Evolutionary conservation across 2,888 invertebrate species (phyloP).

Genomic region (Apoderus coryli): DNA sequence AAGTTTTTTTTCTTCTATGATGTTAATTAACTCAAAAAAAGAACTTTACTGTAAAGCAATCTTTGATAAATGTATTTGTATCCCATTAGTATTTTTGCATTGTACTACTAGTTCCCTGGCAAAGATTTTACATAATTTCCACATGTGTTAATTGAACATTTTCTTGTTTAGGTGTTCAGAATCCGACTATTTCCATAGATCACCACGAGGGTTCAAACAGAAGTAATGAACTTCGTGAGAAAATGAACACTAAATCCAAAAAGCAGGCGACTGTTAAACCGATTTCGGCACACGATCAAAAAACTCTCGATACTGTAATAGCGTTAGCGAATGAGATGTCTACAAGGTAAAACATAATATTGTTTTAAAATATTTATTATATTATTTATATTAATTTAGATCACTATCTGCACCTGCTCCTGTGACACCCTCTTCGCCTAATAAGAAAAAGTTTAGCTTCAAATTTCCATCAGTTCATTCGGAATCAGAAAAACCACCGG

Average conservation of each 20-base stretch:
- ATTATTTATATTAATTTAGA: too few relatives aligned
- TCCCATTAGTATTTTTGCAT: too few relatives aligned
- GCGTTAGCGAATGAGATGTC: constrained; percentile 88
- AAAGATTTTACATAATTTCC: too few relatives aligned
- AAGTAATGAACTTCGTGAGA: constrained; percentile 52
- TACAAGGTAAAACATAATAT: constrained; percentile 19
- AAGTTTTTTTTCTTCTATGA: too few relatives aligned
- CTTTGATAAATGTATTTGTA: too few relatives aligned
- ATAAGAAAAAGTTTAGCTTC: constrained; percentile 67
- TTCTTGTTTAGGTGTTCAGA: too few relatives aligned
- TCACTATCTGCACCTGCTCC: constrained; percentile 33
- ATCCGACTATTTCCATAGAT: constrained; percentile 22
- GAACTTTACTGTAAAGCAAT: too few relatives aligned
- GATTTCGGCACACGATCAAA: constrained; percentile 86
- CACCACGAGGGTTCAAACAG: constrained; percentile 40
- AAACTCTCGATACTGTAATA: constrained; percentile 81
- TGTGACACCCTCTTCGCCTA: constrained; percentile 46
- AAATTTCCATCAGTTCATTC: constrained; percentile 45
- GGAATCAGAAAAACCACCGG: constrained; percentile 38
- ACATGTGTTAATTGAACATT: too few relatives aligned
- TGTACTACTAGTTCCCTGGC: too few relatives aligned
- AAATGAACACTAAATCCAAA: constrained; percentile 29
- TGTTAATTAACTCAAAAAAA: too few relatives aligned
- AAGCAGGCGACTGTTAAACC: constrained; percentile 59
- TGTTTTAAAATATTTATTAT: constrained; percentile 1